Conservation (phyloP, 2,888 invertebrate genomes). For the Toxonevra muliebris region DNA sequence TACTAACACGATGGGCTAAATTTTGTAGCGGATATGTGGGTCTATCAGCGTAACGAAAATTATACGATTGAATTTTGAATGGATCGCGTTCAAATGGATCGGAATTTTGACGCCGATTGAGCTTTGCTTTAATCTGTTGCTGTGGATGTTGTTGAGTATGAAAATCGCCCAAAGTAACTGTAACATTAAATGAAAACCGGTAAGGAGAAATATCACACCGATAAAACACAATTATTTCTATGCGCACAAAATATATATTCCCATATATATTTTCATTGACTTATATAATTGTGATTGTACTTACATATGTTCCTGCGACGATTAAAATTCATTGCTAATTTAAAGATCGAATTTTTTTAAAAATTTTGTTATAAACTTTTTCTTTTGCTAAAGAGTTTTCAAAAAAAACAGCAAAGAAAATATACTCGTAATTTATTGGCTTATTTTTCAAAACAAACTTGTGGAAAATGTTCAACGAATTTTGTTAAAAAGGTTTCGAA, state of each 20-base stretch:
- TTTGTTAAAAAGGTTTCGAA: constrained; percentile 26
- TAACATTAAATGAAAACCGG: constrained; percentile 4
- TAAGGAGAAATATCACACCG: constrained; percentile 14
- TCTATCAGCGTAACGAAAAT: constrained; percentile 57
- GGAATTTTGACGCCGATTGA: constrained; percentile 32
- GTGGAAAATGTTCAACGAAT: constrained; percentile 25
- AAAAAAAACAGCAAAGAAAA: constrained; percentile 29
- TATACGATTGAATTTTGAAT: constrained; percentile 59
- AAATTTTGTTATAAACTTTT: constrained; percentile 34
- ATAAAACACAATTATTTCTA: not conserved
- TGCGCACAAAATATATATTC: too few relatives aligned
- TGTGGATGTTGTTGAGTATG: constrained; percentile 29
- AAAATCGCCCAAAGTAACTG: constrained; percentile 44
- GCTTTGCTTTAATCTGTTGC: constrained; percentile 29
- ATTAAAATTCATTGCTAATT: constrained; percentile 43
- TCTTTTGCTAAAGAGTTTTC: constrained; percentile 26
- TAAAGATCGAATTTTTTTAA: constrained; percentile 37
- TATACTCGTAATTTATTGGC: constrained; percentile 26
- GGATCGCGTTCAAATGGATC: constrained; percentile 58
- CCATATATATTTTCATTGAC: too few relatives aligned
- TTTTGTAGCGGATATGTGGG: constrained; percentile 45
- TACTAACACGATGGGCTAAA: constrained; percentile 23
- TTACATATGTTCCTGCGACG: constrained; percentile 43
- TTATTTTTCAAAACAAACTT: constrained; percentile 37
- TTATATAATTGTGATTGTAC: constrained; percentile 18